These are phyloP conservation scores for Donacobius atricapilla DNA, from an alignment of 2,113 vertebrate genomes.

Conservation along the genomic window DNA sequence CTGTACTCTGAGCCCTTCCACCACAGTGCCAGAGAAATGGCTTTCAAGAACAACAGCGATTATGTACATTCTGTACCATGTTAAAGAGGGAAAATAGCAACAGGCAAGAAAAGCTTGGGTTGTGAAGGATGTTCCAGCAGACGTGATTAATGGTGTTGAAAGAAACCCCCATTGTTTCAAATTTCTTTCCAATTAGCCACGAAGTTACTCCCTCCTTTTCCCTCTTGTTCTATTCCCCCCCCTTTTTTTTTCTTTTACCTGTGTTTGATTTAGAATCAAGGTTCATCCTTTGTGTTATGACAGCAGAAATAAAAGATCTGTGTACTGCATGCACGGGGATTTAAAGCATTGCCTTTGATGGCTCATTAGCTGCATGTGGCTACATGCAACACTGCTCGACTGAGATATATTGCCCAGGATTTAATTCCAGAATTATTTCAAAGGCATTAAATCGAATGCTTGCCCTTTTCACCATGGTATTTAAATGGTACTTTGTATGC, in stretches of 20 bases:
- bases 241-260: neutral
- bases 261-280: conserved; percentile 36
- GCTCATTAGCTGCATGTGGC: conserved; percentile 23
- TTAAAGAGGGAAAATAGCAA: neutral
- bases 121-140: conserved; percentile 31
- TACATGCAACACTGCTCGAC: conserved; percentile 6
- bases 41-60: neutral
- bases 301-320: conserved; percentile 32
- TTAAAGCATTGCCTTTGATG: conserved; percentile 29
- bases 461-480: conserved; percentile 41
- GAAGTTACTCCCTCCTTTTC: neutral
- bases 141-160: conserved; percentile 43
- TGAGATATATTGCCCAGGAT: conserved; percentile 23
- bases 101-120: neutral
- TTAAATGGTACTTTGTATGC: conserved; percentile 50
- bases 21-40: neutral
- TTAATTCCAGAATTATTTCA: conserved; percentile 62
- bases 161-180: conserved; percentile 2
- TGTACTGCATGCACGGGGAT: neutral
- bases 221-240: neutral
- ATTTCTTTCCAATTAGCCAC: conserved; percentile 24
- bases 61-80: neutral
- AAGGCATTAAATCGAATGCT: conserved; percentile 32
- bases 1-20: neutral
- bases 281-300: neutral